Evolutionary conservation across 1,140 invertebrate genomes (phyloP).

Genomic region (Hesperophylax magnus): DNA sequence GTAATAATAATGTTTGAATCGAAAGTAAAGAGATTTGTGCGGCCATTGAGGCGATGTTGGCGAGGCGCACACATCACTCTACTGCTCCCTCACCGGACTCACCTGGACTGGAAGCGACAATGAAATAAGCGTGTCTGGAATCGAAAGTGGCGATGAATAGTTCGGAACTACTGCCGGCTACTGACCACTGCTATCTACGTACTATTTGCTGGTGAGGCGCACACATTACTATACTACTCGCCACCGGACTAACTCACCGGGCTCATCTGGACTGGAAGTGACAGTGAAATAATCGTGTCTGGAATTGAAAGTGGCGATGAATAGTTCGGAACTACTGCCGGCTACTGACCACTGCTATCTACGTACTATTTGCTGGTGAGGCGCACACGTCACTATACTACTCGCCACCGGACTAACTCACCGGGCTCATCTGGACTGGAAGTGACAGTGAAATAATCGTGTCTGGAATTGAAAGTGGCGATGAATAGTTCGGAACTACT

Average conservation of each 20-base stretch:
- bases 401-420: no score
- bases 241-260: no score
- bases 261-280: not conserved
- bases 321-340: not conserved
- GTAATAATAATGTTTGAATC: not conserved
- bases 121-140: slow-evolving; percentile 17
- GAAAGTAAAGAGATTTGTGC: no score
- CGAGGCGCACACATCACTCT: not conserved
- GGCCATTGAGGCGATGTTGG: not conserved
- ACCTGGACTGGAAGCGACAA: not conserved
- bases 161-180: not conserved
- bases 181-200: no score
- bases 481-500: not conserved
- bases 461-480: slow-evolving; percentile 38
- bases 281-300: slow-evolving; percentile 5
- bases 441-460: slow-evolving; percentile 3
- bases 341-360: no score
- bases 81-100: no score
- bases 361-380: no score
- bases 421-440: no score
- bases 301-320: slow-evolving; percentile 38
- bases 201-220: not conserved
- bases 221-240: not conserved
- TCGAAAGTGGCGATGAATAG: slow-evolving; percentile 36
- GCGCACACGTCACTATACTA: not conserved